Percentiles rank a stretch among this genome's conserved stretches.
These are phyloP conservation scores for Bradynema listronoti DNA, from an alignment of 1,140 invertebrate genomes.

Conservation along the genomic window DNA sequence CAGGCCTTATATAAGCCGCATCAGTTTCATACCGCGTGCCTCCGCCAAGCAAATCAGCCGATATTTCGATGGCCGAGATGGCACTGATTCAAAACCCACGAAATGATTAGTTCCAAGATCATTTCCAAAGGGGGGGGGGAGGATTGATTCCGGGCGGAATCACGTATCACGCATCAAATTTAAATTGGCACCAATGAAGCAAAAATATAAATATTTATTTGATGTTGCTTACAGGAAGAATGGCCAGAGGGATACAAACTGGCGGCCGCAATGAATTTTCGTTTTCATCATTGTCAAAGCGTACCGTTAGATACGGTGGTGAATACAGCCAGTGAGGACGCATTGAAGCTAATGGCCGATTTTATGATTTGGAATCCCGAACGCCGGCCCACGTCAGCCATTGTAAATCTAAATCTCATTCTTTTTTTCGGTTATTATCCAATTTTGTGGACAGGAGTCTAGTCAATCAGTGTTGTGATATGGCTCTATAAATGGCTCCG, in stretches of 20 bases:
- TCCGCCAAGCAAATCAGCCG: too few species aligned
- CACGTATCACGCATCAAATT: too few species aligned
- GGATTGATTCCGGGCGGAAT: too few species aligned
- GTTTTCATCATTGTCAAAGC: conserved; percentile 78
- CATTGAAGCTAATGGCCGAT: conserved; percentile 75
- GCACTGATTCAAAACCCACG: conserved; percentile 58
- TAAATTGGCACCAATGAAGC: too few species aligned
- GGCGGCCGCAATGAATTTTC: conserved; percentile 87
- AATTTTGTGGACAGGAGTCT: background rate
- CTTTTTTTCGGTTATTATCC: conserved; percentile 61
- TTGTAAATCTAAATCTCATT: conserved; percentile 66
- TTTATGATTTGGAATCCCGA: conserved; percentile 85
- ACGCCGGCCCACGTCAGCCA: conserved; percentile 78
- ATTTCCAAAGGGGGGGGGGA: too few species aligned
- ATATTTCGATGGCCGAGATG: too few species aligned
- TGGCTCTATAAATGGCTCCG: too few species aligned
- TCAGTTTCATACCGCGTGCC: too few species aligned
- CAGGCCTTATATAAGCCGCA: too few species aligned
- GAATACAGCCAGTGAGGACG: conserved; percentile 74
- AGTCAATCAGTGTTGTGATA: too few species aligned
- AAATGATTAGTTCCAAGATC: too few species aligned
- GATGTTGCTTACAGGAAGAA: conserved; percentile 66
- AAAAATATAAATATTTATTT: conserved; percentile 20
- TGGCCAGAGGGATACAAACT: conserved; percentile 92
- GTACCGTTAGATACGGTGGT: conserved; percentile 75